These are phyloP conservation scores for Sisyra terminalis DNA, from an alignment of 2,888 invertebrate species.

Conservation along the genomic window DNA sequence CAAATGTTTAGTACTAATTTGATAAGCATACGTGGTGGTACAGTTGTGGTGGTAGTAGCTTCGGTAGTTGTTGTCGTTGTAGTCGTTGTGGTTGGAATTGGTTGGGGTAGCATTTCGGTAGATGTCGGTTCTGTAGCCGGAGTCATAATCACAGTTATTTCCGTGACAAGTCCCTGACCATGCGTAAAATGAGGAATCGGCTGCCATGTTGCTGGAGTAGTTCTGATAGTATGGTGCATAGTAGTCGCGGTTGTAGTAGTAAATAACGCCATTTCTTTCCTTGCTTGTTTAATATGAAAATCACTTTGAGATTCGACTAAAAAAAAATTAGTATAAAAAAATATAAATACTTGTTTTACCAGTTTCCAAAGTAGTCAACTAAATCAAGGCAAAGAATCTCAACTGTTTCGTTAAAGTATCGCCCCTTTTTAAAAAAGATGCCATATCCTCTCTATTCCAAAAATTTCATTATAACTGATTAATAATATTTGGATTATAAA, in stretches of 20 bases:
- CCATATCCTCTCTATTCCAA: too few species aligned
- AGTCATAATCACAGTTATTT: conserved; percentile 18
- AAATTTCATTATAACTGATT: too few species aligned
- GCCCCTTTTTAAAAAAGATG: too few species aligned
- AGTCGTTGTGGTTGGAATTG: conserved; percentile 23
- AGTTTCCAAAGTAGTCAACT: too few species aligned
- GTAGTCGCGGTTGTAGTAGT: conserved; percentile 29
- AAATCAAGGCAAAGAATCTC: too few species aligned
- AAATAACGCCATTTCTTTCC: conserved; percentile 31
- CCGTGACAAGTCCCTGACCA: conserved; percentile 10
- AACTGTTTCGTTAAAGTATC: too few species aligned
- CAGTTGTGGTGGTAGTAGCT: conserved; percentile 36
- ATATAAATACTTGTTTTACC: too few species aligned
- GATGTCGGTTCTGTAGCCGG: conserved; percentile 23
- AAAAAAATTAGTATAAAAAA: conserved; percentile 17
- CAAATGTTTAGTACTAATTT: too few species aligned
- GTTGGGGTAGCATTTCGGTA: conserved; percentile 24
- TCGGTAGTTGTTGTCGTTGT: conserved; percentile 36
- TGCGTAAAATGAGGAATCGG: conserved; percentile 15
- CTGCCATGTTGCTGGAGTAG: conserved; percentile 14
- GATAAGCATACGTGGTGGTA: conserved; percentile 33
- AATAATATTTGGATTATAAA: too few species aligned
- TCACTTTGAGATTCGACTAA: conserved; percentile 80
- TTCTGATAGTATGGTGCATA: conserved; percentile 29
- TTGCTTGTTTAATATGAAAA: conserved; percentile 49